These are phyloP conservation scores for Euclidia mi DNA, from an alignment of 2,888 invertebrate genomes.

Conservation along the genomic window DNA sequence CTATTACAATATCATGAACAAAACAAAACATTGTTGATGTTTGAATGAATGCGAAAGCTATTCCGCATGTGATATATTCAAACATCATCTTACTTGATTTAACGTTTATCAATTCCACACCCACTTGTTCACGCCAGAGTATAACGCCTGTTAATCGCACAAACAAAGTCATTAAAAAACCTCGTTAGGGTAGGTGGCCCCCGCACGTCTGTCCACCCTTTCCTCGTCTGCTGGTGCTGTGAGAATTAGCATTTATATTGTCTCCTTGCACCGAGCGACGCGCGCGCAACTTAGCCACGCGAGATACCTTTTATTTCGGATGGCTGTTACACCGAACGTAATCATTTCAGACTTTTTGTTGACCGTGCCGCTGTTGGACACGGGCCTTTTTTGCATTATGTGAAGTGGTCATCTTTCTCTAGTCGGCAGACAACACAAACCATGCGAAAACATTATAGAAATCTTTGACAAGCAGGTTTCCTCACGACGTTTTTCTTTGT, in stretches of 20 bases:
- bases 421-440: too few relatives aligned
- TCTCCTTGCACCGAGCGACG: constrained; percentile 52
- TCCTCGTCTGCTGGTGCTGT: constrained; percentile 19
- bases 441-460: too few relatives aligned
- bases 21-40: too few relatives aligned
- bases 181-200: constrained; percentile 52
- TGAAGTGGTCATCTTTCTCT: too few relatives aligned
- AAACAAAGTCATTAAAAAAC: constrained; percentile 69
- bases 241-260: constrained; percentile 73
- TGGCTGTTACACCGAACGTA: constrained; percentile 38
- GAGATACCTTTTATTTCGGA: constrained; percentile 27
- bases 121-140: constrained; percentile 10
- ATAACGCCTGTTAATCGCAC: constrained; percentile 55
- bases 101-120: constrained; percentile 2
- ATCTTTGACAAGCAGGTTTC: too few relatives aligned
- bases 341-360: too few relatives aligned
- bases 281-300: constrained; percentile 55
- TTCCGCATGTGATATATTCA: too few relatives aligned
- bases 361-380: too few relatives aligned
- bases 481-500: too few relatives aligned
- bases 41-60: too few relatives aligned
- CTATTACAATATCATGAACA: too few relatives aligned
- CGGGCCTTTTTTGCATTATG: too few relatives aligned
- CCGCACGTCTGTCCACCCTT: not conserved
- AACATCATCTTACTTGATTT: not conserved